A percentile compares a stretch with the other conserved stretches of the same genome.
Conservation (phyloP, 2,888 invertebrate species). For the Andricus quercusramuli region DNA sequence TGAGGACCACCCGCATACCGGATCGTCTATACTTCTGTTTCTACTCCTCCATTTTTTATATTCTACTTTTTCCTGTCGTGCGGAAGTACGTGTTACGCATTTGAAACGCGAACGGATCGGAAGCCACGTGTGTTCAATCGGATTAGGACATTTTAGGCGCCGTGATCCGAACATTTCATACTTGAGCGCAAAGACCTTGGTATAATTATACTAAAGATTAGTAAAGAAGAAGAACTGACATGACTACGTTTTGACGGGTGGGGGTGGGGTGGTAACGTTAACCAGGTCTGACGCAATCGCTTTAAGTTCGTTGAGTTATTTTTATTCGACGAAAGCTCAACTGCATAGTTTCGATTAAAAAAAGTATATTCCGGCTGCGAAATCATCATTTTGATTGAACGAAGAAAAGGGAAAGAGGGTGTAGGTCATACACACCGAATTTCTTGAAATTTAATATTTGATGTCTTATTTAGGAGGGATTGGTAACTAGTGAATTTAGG, state of each 20-base stretch:
- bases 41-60: neutral
- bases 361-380: neutral
- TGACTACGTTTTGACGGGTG: neutral
- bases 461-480: too few species aligned
- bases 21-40: neutral
- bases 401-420: neutral
- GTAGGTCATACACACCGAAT: neutral
- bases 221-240: neutral
- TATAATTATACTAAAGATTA: neutral
- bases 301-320: neutral
- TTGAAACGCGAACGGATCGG: neutral
- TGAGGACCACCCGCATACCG: neutral
- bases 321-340: neutral
- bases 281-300: neutral
- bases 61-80: neutral
- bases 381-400: neutral
- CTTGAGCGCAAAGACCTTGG: neutral
- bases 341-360: neutral
- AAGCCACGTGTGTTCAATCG: constrained; percentile 1
- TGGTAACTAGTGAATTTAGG: too few species aligned
- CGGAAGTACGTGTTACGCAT: neutral
- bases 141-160: neutral
- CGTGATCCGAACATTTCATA: neutral
- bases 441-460: neutral
- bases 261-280: neutral